Conservation (phyloP, 2,888 invertebrate genomes). For the Abrostola triplasia region DNA sequence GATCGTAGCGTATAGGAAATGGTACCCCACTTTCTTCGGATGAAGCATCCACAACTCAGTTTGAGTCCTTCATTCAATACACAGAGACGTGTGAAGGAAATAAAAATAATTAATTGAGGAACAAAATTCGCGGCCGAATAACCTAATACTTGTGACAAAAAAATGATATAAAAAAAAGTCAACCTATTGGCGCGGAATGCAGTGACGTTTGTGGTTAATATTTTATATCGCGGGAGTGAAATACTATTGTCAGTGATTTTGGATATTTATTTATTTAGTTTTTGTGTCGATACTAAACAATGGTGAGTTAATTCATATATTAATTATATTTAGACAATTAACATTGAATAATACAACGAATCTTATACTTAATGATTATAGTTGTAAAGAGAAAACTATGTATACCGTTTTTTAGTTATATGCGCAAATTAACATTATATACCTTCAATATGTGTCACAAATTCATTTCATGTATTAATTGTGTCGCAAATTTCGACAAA, state of each 20-base stretch:
- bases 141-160: constrained; percentile 13
- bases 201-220: constrained; percentile 54
- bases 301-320: constrained; percentile 36
- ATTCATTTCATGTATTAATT: too few species aligned
- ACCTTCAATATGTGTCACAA: too few species aligned
- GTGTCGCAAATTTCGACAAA: too few species aligned
- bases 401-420: too few species aligned
- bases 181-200: constrained; percentile 54
- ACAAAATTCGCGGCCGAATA: constrained; percentile 23
- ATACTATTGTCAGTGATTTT: constrained; percentile 37
- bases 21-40: constrained; percentile 54
- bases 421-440: too few species aligned
- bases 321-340: neutral
- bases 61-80: constrained; percentile 19
- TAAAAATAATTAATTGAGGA: constrained; percentile 8
- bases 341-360: neutral
- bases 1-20: constrained; percentile 44
- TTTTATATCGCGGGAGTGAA: constrained; percentile 23
- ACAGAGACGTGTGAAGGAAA: constrained; percentile 32
- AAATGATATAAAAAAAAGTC: constrained; percentile 41
- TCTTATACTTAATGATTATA: too few species aligned
- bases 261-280: constrained; percentile 34
- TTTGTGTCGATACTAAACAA: constrained; percentile 19
- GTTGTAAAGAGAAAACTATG: too few species aligned
- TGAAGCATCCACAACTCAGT: constrained; percentile 39